phyloP scores from a whole-genome alignment of 2,113 vertebrate species.

The Vicugna pacos region DNA sequence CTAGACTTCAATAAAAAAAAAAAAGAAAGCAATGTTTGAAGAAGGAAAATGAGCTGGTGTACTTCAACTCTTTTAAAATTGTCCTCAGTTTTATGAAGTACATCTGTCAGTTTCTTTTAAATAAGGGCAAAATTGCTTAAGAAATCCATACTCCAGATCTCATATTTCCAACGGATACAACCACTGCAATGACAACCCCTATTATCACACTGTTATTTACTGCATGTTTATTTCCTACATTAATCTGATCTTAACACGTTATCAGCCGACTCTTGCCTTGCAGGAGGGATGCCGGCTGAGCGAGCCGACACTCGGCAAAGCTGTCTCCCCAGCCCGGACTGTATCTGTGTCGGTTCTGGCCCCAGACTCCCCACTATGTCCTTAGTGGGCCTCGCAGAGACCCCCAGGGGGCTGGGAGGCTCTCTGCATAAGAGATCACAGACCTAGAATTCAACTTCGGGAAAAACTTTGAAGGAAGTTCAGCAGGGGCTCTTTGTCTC shows the following conservation, averaged over 20 bases:
- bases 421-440: too few species aligned
- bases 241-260: background rate
- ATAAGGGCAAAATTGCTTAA: constrained; percentile 55
- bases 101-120: constrained; percentile 57
- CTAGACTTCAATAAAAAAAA: too few species aligned
- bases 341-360: background rate
- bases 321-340: background rate
- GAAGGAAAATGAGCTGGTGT: background rate
- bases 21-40: background rate
- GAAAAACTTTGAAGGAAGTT: background rate
- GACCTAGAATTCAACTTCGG: background rate
- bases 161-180: constrained; percentile 24
- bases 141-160: background rate
- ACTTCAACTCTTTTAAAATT: background rate
- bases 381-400: background rate
- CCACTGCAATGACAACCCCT: background rate
- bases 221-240: constrained; percentile 11
- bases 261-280: background rate
- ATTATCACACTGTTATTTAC: background rate
- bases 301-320: fast-evolving
- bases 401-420: too few species aligned
- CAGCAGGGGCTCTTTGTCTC: background rate
- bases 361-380: background rate
- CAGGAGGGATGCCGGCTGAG: background rate
- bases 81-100: constrained; percentile 52